Conservation (phyloP, 2,888 invertebrate genomes). For the Drosophila ezoana region DNA sequence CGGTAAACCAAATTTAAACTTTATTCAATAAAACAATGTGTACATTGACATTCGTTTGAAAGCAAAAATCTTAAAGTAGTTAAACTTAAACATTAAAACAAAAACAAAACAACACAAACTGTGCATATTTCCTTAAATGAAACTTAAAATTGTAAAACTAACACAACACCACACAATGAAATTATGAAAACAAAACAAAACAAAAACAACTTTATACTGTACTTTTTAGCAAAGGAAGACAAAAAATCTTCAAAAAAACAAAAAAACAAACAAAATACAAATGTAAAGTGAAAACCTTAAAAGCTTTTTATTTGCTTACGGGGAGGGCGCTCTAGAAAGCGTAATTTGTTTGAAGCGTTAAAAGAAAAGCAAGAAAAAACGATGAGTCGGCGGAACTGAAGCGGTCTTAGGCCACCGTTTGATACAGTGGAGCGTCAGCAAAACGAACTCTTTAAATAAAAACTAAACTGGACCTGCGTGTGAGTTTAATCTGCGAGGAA, state of each 20-base stretch:
- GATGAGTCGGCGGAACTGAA: conserved; percentile 47
- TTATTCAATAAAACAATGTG: conserved; percentile 40
- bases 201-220: conserved; percentile 37
- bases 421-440: conserved; percentile 35
- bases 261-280: conserved; percentile 45
- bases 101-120: conserved; percentile 44
- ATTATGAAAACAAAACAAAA: conserved; percentile 35
- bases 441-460: background rate
- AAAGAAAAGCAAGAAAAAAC: conserved; percentile 43
- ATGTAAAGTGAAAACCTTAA: conserved; percentile 41
- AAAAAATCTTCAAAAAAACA: conserved; percentile 13
- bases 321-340: conserved; percentile 32
- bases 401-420: conserved; percentile 19
- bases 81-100: conserved; percentile 19
- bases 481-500: too few species aligned
- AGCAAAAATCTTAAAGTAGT: conserved; percentile 32
- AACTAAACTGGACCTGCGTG: too few species aligned
- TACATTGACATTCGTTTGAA: conserved; percentile 39
- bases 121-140: conserved; percentile 74
- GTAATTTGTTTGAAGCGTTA: conserved; percentile 44
- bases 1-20: conserved; percentile 25
- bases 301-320: conserved; percentile 63
- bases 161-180: conserved; percentile 50
- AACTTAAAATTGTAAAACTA: conserved; percentile 61
- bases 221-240: conserved; percentile 39